Base-by-base conservation (phyloP, 2,113 vertebrate species). In the Rafetus swinhoei region DNA sequence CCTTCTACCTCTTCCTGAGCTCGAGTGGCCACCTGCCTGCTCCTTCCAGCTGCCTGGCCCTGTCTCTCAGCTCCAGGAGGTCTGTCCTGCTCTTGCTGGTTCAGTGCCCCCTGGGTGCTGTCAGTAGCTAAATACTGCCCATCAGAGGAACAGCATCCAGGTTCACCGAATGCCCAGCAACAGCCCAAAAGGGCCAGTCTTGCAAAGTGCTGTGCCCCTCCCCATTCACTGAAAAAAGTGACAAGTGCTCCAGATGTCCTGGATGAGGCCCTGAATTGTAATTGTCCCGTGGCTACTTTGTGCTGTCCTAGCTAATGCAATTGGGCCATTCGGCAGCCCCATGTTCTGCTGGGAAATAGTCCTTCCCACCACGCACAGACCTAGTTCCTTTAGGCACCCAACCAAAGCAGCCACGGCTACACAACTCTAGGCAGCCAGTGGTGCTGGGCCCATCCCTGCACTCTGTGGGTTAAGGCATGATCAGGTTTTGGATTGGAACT, bases 161-260 rank as follows among this genome's bases (percentile, higher is more conserved):
- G 25, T 13, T 45, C 39, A 25, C 24, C 12, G 74, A 13, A 77
- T 69, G 21, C 39, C 39, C 74, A 77, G 74, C 39, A 77, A 50
- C 21, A 50, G n/a, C 72, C 69, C 9, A 29, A 22, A 22, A 1
- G 1, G 4, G n/a, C 21, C 6, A 2, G 59, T 32, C 1, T 0
- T 9, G 35, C 54, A 45, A 5, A 45, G 84, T 14, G 0, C 62
- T 0, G 13, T 10, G 32, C 1, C 25, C 8, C 0, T 4, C 10
- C 45, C 62, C 52, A 45, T 50, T 85, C 55, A 2, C 79, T n/a
- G 21, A 52, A 29, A 2, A 19, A 57, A 25, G 4, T 3, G 16
- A 6, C 56, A 11, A 56, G 24, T 35, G 22, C 32, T 2, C 1
- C 11, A 50, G 55, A 5, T 14, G 35, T 39, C 32, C 72, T 82